Evolutionary conservation across 2,888 invertebrate genomes (phyloP).

Genomic region (Cryptocephalus primarius): DNA sequence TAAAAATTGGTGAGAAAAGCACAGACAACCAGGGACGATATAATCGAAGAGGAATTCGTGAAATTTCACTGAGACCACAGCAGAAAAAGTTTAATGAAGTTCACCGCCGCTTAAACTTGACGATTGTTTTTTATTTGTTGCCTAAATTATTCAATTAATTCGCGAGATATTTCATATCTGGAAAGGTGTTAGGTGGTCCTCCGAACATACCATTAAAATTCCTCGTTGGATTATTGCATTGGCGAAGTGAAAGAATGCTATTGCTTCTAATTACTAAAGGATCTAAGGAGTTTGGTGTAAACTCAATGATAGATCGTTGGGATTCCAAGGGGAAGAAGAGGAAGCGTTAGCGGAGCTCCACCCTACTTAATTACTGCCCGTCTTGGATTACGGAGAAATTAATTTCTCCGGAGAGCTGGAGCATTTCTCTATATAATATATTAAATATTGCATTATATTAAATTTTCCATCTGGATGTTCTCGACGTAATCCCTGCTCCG

Average conservation of each 20-base stretch:
- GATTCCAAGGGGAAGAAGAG: slow-evolving; percentile 25
- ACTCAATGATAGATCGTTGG: slow-evolving; percentile 36
- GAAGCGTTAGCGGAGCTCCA: slow-evolving; percentile 13
- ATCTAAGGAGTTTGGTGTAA: slow-evolving; percentile 25
- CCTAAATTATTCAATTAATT: too few species aligned
- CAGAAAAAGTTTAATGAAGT: too few species aligned
- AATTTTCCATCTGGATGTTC: slow-evolving; percentile 31
- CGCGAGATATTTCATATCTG: neutral
- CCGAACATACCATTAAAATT: neutral
- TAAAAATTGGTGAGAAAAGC: too few species aligned
- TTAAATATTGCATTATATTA: slow-evolving; percentile 39
- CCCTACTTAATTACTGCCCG: slow-evolving; percentile 38
- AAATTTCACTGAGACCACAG: too few species aligned
- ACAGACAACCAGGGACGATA: too few species aligned
- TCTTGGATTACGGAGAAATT: slow-evolving; percentile 39
- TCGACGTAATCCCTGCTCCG: slow-evolving; percentile 14
- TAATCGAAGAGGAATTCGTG: neutral
- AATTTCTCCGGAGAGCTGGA: slow-evolving; percentile 28
- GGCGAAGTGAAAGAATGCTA: neutral
- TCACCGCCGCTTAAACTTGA: too few species aligned
- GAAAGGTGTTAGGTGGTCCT: neutral
- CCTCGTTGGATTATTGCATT: neutral
- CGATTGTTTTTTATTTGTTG: too few species aligned
- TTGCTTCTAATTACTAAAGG: neutral
- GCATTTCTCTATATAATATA: slow-evolving; percentile 36